These are phyloP conservation scores for Enteromius afrohamiltoni DNA, from an alignment of 2,797 vertebrate species.

Conservation along the genomic window DNA sequence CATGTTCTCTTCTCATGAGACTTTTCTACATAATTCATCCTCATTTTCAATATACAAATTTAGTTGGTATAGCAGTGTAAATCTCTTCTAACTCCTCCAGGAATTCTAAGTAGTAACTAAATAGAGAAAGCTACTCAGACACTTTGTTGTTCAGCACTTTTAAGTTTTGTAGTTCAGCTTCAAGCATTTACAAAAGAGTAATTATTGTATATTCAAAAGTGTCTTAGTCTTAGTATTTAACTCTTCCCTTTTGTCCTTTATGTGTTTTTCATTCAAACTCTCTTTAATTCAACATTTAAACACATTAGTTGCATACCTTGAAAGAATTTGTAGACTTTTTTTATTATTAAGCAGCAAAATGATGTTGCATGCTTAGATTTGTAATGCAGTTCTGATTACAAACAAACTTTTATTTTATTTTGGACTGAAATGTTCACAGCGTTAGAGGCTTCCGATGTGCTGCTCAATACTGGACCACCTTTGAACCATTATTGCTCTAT, in stretches of 20 bases:
- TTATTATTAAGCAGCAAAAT: neutral
- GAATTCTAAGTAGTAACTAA: conserved; percentile 22
- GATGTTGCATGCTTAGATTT: neutral
- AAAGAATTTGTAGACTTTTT: neutral
- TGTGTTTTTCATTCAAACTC: neutral
- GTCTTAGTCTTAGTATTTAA: conserved; percentile 1
- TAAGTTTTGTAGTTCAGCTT: conserved; percentile 1
- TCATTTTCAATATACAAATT: neutral
- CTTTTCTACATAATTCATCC: neutral
- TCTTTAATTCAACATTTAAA: too few species aligned
- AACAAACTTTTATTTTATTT: neutral
- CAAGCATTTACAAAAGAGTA: conserved; percentile 4
- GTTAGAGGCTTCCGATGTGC: neutral
- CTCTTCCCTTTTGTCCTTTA: neutral
- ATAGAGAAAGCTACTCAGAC: neutral
- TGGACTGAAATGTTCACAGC: neutral
- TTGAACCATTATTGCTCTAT: neutral
- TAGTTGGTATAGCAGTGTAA: neutral
- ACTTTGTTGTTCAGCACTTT: conserved; percentile 38
- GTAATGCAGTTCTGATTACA: neutral
- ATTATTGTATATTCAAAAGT: conserved; percentile 2
- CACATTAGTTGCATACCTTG: neutral
- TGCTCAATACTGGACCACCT: neutral
- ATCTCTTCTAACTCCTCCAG: neutral
- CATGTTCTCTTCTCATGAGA: neutral